phyloP scores from a whole-genome alignment of 2,888 invertebrate genomes.

The Chesias legatella region DNA sequence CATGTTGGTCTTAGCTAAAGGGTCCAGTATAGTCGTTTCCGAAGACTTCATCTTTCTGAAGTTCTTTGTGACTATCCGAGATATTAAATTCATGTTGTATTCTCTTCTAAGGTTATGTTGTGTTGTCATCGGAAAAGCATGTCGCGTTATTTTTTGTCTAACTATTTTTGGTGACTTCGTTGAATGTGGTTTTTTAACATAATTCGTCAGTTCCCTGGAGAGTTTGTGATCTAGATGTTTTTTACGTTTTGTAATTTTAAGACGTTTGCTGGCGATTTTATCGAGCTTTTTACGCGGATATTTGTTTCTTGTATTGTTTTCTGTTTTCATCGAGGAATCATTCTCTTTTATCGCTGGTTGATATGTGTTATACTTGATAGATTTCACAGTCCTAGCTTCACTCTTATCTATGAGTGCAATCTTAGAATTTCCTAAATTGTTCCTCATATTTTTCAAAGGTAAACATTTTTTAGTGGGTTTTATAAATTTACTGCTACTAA shows the following conservation, averaged over 20 bases:
- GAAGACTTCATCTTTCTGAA: constrained; percentile 16
- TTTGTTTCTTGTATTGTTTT: constrained; percentile 1
- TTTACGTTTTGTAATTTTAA: neutral
- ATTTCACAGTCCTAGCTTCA: constrained; percentile 11
- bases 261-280: neutral
- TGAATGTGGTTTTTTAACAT: no score
- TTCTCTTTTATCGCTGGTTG: constrained; percentile 44
- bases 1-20: constrained; percentile 41
- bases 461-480: neutral
- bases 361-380: constrained; percentile 52
- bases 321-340: constrained; percentile 21
- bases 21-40: constrained; percentile 27
- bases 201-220: no score
- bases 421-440: neutral
- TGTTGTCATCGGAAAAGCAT: neutral
- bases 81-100: constrained; percentile 8
- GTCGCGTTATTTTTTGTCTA: neutral
- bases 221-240: no score
- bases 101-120: neutral
- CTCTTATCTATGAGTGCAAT: neutral
- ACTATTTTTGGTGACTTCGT: no score
- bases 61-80: constrained; percentile 20
- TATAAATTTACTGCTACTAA: no score
- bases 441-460: neutral
- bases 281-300: neutral